A percentile compares a stretch with the other conserved stretches of the same genome.
Evolutionary conservation across 2,797 vertebrate species (phyloP).

Genomic region (Sebastes jordani): DNA sequence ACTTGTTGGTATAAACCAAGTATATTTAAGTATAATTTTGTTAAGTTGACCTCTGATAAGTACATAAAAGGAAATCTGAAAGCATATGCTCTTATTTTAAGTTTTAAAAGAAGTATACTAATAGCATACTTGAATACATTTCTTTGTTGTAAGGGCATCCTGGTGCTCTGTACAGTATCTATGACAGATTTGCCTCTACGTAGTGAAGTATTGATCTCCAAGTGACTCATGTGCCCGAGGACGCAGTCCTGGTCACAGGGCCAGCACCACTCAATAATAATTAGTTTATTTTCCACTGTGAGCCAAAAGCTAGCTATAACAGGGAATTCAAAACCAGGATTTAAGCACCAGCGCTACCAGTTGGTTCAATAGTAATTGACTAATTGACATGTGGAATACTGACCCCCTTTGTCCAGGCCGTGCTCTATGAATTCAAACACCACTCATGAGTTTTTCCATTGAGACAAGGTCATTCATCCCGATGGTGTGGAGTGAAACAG

Average conservation of each 20-base stretch:
- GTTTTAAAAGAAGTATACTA: too few relatives aligned
- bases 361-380: conserved; percentile 54
- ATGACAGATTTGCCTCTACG: neutral
- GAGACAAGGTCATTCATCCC: conserved; percentile 46
- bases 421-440: conserved; percentile 17
- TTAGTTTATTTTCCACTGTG: conserved; percentile 59
- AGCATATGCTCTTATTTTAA: too few relatives aligned
- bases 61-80: too few relatives aligned
- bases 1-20: too few relatives aligned
- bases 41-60: too few relatives aligned
- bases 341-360: conserved; percentile 27
- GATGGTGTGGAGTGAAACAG: neutral
- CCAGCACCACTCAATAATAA: conserved; percentile 65
- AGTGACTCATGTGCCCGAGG: conserved; percentile 27
- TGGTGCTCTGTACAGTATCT: neutral
- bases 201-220: conserved; percentile 41
- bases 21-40: too few relatives aligned
- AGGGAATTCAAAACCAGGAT: conserved; percentile 9
- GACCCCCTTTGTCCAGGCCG: conserved; percentile 9
- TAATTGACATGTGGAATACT: conserved; percentile 49
- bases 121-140: too few relatives aligned
- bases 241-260: conserved; percentile 17
- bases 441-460: conserved; percentile 50
- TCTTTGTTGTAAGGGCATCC: too few relatives aligned
- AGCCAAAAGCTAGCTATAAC: conserved; percentile 14